Evolutionary conservation across 2,797 vertebrate species (phyloP).

Genomic region (Coreius guichenoti): DNA sequence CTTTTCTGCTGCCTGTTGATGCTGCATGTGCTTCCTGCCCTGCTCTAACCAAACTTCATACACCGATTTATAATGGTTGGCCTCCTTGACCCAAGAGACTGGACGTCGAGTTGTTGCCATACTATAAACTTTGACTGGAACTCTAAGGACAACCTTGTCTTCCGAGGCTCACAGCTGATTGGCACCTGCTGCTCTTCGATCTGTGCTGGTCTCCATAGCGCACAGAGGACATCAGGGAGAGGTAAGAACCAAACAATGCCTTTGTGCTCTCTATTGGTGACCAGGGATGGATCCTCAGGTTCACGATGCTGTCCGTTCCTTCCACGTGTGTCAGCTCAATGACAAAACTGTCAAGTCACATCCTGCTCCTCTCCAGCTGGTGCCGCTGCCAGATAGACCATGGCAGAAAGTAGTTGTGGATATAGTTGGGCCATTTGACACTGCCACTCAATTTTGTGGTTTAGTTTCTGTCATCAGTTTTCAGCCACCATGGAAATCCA

Average conservation of each 20-base stretch:
- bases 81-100: not conserved
- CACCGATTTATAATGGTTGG: not conserved
- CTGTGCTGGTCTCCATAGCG: not conserved
- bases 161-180: not conserved
- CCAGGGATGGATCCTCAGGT: not conserved
- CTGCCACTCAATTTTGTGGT: too few species aligned
- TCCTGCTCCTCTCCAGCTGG: not conserved
- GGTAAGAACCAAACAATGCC: not conserved
- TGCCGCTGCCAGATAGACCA: not conserved
- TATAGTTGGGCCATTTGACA: not conserved
- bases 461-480: too few species aligned
- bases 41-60: not conserved
- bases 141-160: not conserved
- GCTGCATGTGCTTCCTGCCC: not conserved
- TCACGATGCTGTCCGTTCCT: not conserved
- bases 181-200: not conserved
- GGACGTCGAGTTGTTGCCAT: not conserved
- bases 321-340: not conserved
- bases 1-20: not conserved
- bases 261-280: not conserved
- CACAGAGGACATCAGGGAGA: not conserved
- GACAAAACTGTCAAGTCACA: not conserved
- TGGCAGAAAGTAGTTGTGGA: not conserved
- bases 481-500: too few species aligned
- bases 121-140: not conserved